A percentile compares a stretch with the other conserved stretches of the same genome.
Evolutionary conservation across 2,113 vertebrate genomes (phyloP).

Genomic region (Sterna hirundo): DNA sequence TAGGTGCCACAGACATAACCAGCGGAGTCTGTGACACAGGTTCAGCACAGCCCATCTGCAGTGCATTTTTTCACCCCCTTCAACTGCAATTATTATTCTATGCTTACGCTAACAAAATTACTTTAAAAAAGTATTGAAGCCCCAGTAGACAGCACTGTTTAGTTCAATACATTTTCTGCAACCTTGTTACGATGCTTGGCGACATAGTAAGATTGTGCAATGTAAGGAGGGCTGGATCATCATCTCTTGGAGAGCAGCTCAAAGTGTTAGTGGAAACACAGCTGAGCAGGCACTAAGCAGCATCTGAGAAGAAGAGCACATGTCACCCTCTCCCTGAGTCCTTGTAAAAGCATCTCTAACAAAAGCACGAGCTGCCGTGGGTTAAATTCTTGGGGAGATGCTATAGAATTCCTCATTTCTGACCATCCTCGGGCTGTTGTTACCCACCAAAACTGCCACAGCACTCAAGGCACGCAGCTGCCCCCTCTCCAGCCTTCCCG

Average conservation of each 20-base stretch:
- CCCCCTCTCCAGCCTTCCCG: background rate
- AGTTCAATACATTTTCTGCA: background rate
- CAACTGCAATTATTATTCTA: background rate
- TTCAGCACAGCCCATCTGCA: background rate
- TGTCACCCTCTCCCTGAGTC: background rate
- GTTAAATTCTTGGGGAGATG: background rate
- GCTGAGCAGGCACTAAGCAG: background rate
- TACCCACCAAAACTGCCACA: background rate
- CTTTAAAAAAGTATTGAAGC: background rate
- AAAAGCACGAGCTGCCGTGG: background rate
- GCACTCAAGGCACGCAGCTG: background rate
- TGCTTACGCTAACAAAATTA: background rate
- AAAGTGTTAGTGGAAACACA: background rate
- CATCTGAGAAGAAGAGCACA: background rate
- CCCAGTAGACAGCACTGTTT: background rate
- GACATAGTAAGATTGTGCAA: rapidly evolving
- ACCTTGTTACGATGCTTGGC: rapidly evolving
- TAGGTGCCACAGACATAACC: background rate
- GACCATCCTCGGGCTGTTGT: background rate
- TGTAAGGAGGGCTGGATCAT: background rate
- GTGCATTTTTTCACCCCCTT: rapidly evolving
- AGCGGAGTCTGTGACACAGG: background rate
- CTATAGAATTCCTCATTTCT: background rate
- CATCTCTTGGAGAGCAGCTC: background rate
- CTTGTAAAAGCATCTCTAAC: background rate